Evolutionary conservation across 2,888 invertebrate genomes (phyloP), one percentile per base, ranked within the genome.

Genomic region (Cantharis rustica): DNA sequence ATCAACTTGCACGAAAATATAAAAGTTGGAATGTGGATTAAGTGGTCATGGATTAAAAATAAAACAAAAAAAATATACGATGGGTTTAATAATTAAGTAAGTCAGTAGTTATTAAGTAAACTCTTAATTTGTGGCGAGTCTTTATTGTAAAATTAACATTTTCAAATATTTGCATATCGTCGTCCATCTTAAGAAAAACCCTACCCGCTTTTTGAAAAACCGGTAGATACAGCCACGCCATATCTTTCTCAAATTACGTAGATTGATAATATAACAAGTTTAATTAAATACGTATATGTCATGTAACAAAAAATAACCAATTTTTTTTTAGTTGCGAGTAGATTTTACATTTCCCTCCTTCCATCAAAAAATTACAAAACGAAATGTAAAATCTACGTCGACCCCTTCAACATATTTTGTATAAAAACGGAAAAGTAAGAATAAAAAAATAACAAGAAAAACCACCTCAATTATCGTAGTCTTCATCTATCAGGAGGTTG

Each of bases 401-500:
- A 7, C 9, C 47, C 47, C 47, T 13, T 47, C 47, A n/a, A 47
- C 47, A 47, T 47, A 1, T 47, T 47, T 13, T 47, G n/a, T 47
- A 47, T 47, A 47, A 47, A 47, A 47, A 47, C 47, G 47, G n/a
- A 47, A 47, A 47, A 47, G n/a, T 47, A 47, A 47, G 47, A 47
- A 47, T 47, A 47, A 47, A 47, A 47, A 47, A 47, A 47, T 47
- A 47, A 47, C n/a, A 47, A 47, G n/a, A 47, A 47, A 47, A 47
- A 47, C n/a, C n/a, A 47, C n/a, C 16, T 82, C 83, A 89, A 79
- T 88, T 88, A 84, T 89, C 89, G 80, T 89, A 89, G 83, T 89
- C 89, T 83, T 89, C 89, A 82, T 89, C 89, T 77, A 89, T 89
- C 81, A 86, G 88, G 72, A 89, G 83, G 85, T 84, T 87, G 80